Base-by-base conservation (phyloP, 2,888 invertebrate genomes). In the Nesidiocoris tenuis region DNA sequence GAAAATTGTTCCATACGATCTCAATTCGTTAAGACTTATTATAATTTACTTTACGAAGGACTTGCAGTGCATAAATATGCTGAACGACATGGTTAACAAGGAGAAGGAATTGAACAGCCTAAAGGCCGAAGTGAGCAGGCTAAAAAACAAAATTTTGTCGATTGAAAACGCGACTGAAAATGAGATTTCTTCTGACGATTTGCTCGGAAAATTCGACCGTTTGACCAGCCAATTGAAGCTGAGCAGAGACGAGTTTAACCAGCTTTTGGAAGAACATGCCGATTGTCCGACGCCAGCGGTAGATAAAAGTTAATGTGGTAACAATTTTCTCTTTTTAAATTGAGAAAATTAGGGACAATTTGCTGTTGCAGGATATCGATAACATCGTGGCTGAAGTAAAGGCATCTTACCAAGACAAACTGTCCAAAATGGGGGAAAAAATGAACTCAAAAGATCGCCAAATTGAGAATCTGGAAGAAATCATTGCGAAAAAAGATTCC, bases 271-370 rank as follows among this genome's bases (percentile, higher is more conserved):
- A 7, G 39, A 17, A 65, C 65, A 65, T 17, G 25, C 25, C 12
- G 65, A 24, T 65, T 65, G 65, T 18, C 65, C 65, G 12, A 25
- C 65, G 1, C 25, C 17, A 25, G 65, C 25, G 19, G 65, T 65
- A 65, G 1, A 39, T n/a, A 59, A 59, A 17, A 59, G n/a, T 59
- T 18, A 17, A 54, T 54, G 54, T 54, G 54, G n/a, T n/a, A n/a
- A n/a, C n/a, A n/a, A n/a, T n/a, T n/a, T n/a, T n/a, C n/a, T n/a
- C n/a, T n/a, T n/a, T n/a, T n/a, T n/a, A n/a, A n/a, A n/a, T n/a
- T n/a, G n/a, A n/a, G n/a, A n/a, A n/a, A n/a, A n/a, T n/a, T n/a
- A n/a, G n/a, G n/a, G n/a, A n/a, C n/a, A n/a, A n/a, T n/a, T n/a
- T n/a, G n/a, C n/a, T n/a, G n/a, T n/a, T 18, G 61, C 1, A 65